A percentile compares a stretch with the other conserved stretches of the same genome.
phyloP scores from a whole-genome alignment of 2,113 vertebrate species.

The Sterna hirundo region DNA sequence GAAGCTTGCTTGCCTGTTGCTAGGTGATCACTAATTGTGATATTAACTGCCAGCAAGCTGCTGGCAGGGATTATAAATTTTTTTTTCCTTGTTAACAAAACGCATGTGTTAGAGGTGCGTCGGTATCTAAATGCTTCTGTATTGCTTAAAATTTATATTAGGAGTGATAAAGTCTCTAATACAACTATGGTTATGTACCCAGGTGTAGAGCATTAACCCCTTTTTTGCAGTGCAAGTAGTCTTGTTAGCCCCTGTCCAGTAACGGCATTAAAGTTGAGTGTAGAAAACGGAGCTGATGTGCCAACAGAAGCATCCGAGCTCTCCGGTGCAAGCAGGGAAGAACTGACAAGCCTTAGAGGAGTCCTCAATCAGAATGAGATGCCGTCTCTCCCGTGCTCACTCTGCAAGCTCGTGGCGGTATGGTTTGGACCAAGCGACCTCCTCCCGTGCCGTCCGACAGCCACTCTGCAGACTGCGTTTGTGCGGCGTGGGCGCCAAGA shows the following conservation, averaged over 20 bases:
- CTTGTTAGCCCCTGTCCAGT: background rate
- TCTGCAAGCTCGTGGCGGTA: accelerated
- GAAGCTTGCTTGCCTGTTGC: slow-evolving; percentile 73
- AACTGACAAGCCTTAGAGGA: background rate
- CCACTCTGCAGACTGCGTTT: accelerated
- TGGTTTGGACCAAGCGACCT: background rate
- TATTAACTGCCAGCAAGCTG: slow-evolving; percentile 68
- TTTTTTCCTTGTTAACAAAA: slow-evolving; percentile 69
- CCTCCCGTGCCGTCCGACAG: background rate
- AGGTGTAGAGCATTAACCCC: background rate
- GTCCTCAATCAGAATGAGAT: background rate
- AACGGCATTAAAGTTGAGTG: background rate
- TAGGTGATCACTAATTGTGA: slow-evolving; percentile 77
- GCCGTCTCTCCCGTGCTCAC: accelerated
- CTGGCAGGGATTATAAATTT: slow-evolving; percentile 59
- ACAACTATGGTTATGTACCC: background rate
- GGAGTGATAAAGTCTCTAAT: background rate
- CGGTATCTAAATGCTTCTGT: background rate
- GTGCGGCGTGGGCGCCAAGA: background rate
- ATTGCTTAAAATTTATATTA: slow-evolving; percentile 12
- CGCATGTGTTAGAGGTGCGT: background rate
- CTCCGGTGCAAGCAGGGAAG: background rate
- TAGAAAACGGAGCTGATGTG: background rate
- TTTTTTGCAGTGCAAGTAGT: background rate
- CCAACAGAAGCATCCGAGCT: background rate